phyloP scores from a whole-genome alignment of 2,797 vertebrate species.

The Platalea minor region DNA sequence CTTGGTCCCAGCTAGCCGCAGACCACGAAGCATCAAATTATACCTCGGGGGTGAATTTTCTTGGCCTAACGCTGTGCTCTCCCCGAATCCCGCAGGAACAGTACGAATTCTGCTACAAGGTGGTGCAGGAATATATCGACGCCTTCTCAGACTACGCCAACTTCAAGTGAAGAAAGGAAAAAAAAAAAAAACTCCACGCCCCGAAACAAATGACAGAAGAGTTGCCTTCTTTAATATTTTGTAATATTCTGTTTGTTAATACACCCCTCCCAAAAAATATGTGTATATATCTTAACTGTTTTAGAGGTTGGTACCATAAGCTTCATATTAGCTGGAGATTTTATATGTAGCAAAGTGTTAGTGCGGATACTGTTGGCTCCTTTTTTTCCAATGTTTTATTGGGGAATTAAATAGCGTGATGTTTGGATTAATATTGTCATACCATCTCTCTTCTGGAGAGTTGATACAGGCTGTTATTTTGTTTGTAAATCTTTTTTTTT shows the following conservation, averaged over 20 bases:
- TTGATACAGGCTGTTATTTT: conserved; percentile 62
- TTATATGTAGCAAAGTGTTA: conserved; percentile 92
- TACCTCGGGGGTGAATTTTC: neutral
- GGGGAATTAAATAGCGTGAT: conserved; percentile 82
- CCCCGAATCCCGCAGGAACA: conserved; percentile 82
- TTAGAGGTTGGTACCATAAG: conserved; percentile 89
- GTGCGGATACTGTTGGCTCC: conserved; percentile 74
- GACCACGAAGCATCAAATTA: accelerated
- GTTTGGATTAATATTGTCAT: conserved; percentile 77
- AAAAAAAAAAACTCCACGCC: neutral
- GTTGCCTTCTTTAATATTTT: conserved; percentile 98
- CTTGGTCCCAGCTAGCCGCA: accelerated
- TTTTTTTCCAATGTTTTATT: conserved; percentile 81
- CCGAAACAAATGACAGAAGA: conserved; percentile 73
- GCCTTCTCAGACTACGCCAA: conserved; percentile 99
- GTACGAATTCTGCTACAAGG: conserved; percentile 99
- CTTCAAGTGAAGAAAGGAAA: conserved; percentile 84
- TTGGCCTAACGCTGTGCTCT: accelerated
- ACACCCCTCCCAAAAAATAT: conserved; percentile 74
- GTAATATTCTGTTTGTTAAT: conserved; percentile 98
- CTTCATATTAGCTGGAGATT: conserved; percentile 91
- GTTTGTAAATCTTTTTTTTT: conserved; percentile 59
- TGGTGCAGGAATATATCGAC: conserved; percentile 98
- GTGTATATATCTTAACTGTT: conserved; percentile 92
- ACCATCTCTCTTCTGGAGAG: conserved; percentile 69